Conservation (phyloP, 2,888 invertebrate genomes). For the Volucella bombylans region DNA sequence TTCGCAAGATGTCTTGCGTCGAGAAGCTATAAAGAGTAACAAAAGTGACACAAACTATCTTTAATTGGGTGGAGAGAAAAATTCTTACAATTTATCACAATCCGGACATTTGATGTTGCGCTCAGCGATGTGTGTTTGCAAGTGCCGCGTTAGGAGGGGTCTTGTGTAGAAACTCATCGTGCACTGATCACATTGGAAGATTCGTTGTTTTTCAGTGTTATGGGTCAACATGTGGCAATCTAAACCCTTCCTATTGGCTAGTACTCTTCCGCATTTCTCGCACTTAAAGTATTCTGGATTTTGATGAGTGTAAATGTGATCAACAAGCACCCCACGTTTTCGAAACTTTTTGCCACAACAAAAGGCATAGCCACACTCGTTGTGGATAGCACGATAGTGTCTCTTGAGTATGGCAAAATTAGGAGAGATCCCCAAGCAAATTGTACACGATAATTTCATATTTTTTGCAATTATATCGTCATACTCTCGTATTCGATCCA, state of each 20-base stretch:
- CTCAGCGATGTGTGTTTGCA: slow-evolving; percentile 79
- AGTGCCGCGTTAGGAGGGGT: slow-evolving; percentile 78
- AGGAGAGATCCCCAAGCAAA: slow-evolving; percentile 76
- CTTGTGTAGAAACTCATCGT: slow-evolving; percentile 78
- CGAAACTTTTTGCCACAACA: slow-evolving; percentile 80
- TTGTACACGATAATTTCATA: slow-evolving; percentile 79
- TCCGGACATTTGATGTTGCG: slow-evolving; percentile 78
- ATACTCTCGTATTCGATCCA: slow-evolving; percentile 75
- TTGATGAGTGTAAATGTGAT: slow-evolving; percentile 79
- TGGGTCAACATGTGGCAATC: slow-evolving; percentile 78
- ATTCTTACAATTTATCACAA: slow-evolving; percentile 78
- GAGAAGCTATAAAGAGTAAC: slow-evolving; percentile 76
- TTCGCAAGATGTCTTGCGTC: slow-evolving; percentile 77
- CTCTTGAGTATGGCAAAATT: slow-evolving; percentile 77
- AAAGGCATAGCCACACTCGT: slow-evolving; percentile 78
- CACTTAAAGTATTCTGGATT: slow-evolving; percentile 81
- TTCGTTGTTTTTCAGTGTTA: slow-evolving; percentile 77
- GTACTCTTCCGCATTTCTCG: slow-evolving; percentile 77
- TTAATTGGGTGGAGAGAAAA: not conserved
- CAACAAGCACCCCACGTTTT: slow-evolving; percentile 79
- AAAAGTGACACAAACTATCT: slow-evolving; percentile 18
- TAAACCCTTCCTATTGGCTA: slow-evolving; percentile 77
- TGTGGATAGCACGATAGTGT: slow-evolving; percentile 77
- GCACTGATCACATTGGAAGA: slow-evolving; percentile 79
- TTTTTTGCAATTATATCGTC: slow-evolving; percentile 78